phyloP scores from a whole-genome alignment of 1,140 invertebrate genomes.

The Cardiocondyla obscurior region DNA sequence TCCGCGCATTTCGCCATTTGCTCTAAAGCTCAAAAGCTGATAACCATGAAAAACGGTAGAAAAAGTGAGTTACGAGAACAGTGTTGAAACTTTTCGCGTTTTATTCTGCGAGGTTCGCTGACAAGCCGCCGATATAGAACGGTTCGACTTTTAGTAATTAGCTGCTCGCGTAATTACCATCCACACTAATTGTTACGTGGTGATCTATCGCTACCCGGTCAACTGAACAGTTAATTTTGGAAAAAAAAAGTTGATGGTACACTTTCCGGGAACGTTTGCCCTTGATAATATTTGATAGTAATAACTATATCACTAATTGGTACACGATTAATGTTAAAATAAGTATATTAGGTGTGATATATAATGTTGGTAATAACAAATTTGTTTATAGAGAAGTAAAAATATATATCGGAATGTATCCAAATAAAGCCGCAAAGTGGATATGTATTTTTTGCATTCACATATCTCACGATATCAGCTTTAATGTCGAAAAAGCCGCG shows the following conservation, averaged over 20 bases:
- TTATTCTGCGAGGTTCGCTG: constrained; percentile 5
- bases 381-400: neutral
- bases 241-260: neutral
- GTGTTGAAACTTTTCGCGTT: constrained; percentile 39
- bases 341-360: neutral
- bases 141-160: constrained; percentile 43
- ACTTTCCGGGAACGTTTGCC: neutral
- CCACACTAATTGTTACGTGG: constrained; percentile 35
- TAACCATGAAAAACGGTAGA: constrained; percentile 10
- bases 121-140: neutral
- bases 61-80: constrained; percentile 26
- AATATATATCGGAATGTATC: neutral
- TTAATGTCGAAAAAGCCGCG: constrained; percentile 17
- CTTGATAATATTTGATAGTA: neutral
- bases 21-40: constrained; percentile 20
- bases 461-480: constrained; percentile 13
- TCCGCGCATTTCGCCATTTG: neutral
- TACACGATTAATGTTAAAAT: neutral
- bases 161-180: constrained; percentile 33
- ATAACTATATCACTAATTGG: neutral
- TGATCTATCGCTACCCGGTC: constrained; percentile 28
- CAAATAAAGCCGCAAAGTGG: neutral
- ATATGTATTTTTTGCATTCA: neutral
- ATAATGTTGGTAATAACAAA: neutral
- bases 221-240: neutral